These are phyloP conservation scores for Telmatochromis sp. DNA, from an alignment of 2,113 vertebrate genomes.

Conservation along the genomic window DNA sequence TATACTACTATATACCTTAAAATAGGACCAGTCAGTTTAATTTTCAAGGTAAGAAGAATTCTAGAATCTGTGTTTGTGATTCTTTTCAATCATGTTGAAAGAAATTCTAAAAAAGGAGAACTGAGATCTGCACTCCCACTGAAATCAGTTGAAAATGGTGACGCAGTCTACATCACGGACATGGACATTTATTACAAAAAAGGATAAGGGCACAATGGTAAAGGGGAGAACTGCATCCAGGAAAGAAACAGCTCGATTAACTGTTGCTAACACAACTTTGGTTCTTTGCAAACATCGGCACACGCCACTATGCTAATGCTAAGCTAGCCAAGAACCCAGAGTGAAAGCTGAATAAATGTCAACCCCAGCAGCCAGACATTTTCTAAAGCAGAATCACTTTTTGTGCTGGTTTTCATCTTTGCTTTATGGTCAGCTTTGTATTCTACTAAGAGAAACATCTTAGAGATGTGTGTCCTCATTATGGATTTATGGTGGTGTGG, in stretches of 20 bases:
- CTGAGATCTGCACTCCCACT: not conserved
- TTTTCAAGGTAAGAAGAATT: not conserved
- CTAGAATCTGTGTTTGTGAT: not conserved
- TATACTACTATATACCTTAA: not conserved
- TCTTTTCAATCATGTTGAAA: not conserved
- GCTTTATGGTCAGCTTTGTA: not conserved
- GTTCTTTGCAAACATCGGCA: not conserved
- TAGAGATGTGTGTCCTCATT: not conserved
- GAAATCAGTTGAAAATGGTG: not conserved
- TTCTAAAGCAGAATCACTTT: not conserved
- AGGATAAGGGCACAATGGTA: not conserved
- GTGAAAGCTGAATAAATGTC: not conserved
- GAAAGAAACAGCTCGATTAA: not conserved
- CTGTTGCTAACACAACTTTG: not conserved
- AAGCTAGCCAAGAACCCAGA: not conserved
- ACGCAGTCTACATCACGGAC: not conserved
- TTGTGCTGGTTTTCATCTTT: not conserved
- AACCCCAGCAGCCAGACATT: not conserved
- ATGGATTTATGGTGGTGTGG: not conserved
- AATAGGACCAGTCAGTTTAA: not conserved
- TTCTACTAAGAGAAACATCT: not conserved
- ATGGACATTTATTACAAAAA: not conserved
- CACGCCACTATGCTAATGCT: not conserved
- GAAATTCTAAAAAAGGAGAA: not conserved
- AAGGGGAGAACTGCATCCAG: not conserved